Evolutionary conservation across 1,140 invertebrate genomes (phyloP), one percentile per base, ranked within the genome.

Genomic region (Drosophila murphyi): DNA sequence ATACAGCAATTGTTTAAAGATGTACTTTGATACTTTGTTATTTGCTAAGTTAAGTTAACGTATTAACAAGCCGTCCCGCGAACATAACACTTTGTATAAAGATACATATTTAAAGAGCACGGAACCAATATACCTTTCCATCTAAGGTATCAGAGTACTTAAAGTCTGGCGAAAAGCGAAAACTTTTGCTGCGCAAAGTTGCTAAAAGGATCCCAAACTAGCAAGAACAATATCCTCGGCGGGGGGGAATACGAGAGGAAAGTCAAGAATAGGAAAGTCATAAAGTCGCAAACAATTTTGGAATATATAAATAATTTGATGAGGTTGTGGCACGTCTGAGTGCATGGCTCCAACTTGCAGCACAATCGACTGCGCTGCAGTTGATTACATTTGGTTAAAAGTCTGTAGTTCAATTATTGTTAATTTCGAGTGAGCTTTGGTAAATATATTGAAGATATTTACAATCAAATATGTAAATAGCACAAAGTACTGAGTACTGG

Each of bases 271-370:
- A 20, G 20, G n/a, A 63, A 47, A 47, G 57, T 52, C 54, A 63
- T 48, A 54, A 63, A 63, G 50, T 34, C 60, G 41, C 60, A 62
- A 70, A 45, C 43, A 76, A 65, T 80, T 65, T 76, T 67, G 80
- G 78, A 80, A 80, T 80, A 48, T 57, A 61, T 71, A 71, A 80
- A 64, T 65, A 72, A 59, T 10, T 31, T 63, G 51, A 55, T 34
- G 41, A 63, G 50, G 32, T 39, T 54, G 28, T n/a, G 41, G 41
- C 34, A 31, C 28, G 35, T 61, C 37, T 61, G 48, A 37, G 7
- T 51, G 37, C 39, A 47, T 12, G 35, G 37, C 37, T 43, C 20
- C 20, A 20, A 20, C 20, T 31, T 51, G 31, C 5, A 45, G 20
- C 48, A 62, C 57, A 45, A 7, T 2, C 6, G 48, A 43, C 7